Evolutionary conservation across 2,113 vertebrate species (phyloP), one percentile per base, ranked within the genome.

Genomic region (Hippocampus comes): DNA sequence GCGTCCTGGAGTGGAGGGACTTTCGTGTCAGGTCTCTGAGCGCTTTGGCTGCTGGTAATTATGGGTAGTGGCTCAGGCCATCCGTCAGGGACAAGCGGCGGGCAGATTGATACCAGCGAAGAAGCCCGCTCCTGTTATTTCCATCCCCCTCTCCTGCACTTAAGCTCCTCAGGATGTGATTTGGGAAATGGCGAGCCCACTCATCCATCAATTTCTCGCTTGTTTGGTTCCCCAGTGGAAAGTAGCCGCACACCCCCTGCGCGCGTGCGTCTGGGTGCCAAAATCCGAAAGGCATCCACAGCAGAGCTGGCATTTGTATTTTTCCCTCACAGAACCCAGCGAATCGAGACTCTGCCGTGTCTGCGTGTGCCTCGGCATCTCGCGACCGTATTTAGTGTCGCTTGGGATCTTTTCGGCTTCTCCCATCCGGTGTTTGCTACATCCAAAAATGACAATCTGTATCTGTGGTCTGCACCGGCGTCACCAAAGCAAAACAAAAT

Each of bases 181-280:
- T 87, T 90, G 83, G 86, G 79, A 89, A 90, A 87, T 85, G 83
- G 86, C 79, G 61, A 71, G 67, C 78, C 74, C 66, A 56, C 76
- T 84, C 87, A 88, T 91, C 84, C 84, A 89, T 92, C 89, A 90
- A 73, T 80, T 87, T 81, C 72, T 72, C 63, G 71, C 78, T 79
- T 80, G 74, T 77, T 80, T 30, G 57, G 5, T 71, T 73, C 74
- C 77, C 71, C 7, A 63, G 27, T 10, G 60, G 75, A 78, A 65
- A 70, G 53, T 73, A 72, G 65, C 73, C 66, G 65, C 75, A 57
- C 30, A 61, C 71, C 57, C 55, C 55, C 34, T 66, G 23, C 49
- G 30, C 66, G 66, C 63, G 69, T 73, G 27, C 66, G 70, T 57
- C 57, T 20, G 34, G 59, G n/a, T 63, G 63, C 73, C 18, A 75